Base-by-base conservation (phyloP, 2,888 invertebrate genomes). In the Andrena haemorrhoa region DNA sequence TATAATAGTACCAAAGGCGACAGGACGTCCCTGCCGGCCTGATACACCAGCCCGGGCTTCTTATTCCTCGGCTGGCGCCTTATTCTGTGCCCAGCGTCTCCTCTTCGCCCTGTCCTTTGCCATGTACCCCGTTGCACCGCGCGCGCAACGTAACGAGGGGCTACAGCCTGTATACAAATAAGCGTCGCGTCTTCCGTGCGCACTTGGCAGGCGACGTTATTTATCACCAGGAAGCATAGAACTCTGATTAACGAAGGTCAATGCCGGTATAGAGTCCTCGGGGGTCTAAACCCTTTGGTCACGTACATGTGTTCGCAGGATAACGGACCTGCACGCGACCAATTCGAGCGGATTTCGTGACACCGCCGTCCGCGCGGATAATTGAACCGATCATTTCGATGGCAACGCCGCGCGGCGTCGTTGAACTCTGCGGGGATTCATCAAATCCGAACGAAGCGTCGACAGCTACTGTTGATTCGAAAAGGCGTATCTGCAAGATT, bases 231-330 rank as follows among this genome's bases (percentile, higher is more conserved):
- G 92, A 93, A 93, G 91, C 90, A 88, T 86, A 88, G 83, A 86
- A 88, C 88, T 87, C 91, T 92, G 92, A 92, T 92, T 92, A 92
- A 92, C 92, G 92, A 92, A 92, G 92, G 92, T 92, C 92, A 91
- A 90, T 86, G 84, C 87, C 83, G 87, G 83, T 63, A 81, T 72
- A 79, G 86, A 85, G 80, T 81, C 79, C 72, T 71, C 77, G 63
- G 68, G 75, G 74, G 53, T 75, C 58, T 61, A 33, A 81, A 79
- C 66, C 70, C 65, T 68, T 73, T 65, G 49, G 58, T 29, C 75
- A 26, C 65, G 80, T 51, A 63, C 83, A 83, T 65, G 65, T 83
- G 56, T 82, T 75, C 61, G 69, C 58, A n/a, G 41, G 71, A 60
- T 75, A 68, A 71, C 85, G 63, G 53, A 66, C 63, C 68, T 65